A percentile compares a stretch with the other conserved stretches of the same genome.
Evolutionary conservation across 2,113 vertebrate genomes (phyloP).

Genomic region (Phaethornis superciliosus): DNA sequence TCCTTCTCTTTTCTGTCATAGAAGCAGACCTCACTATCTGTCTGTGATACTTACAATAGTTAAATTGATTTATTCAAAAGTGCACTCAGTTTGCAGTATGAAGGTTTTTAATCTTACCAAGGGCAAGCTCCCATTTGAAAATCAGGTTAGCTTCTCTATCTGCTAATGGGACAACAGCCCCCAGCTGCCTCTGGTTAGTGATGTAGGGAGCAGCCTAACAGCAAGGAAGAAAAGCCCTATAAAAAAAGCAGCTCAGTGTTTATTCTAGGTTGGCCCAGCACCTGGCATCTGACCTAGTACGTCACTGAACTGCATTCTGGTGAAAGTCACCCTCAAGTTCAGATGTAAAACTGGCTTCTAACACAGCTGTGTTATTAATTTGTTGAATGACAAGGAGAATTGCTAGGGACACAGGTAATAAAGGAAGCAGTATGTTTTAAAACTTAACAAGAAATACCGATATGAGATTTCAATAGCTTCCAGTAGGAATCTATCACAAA

Average conservation of each 20-base stretch:
- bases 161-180: background rate
- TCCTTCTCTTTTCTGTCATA: background rate
- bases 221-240: background rate
- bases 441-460: constrained; percentile 31
- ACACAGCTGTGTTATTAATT: constrained; percentile 46
- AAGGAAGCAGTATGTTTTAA: constrained; percentile 62
- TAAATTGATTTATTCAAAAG: background rate
- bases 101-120: background rate
- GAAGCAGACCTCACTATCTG: background rate
- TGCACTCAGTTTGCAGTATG: background rate
- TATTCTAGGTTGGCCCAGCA: background rate
- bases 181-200: background rate
- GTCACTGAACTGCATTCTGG: background rate
- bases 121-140: background rate
- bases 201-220: background rate
- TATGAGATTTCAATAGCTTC: constrained; percentile 51
- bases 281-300: background rate
- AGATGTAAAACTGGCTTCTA: constrained; percentile 23
- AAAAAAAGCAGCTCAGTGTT: constrained; percentile 36
- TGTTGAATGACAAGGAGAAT: constrained; percentile 61
- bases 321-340: constrained; percentile 49
- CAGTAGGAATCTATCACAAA: constrained; percentile 46
- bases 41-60: background rate
- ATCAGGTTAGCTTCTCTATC: background rate
- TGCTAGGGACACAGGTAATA: background rate